These are phyloP conservation scores for Hirtodrosophila trivittata DNA, from an alignment of 2,888 invertebrate species.

Conservation along the genomic window DNA sequence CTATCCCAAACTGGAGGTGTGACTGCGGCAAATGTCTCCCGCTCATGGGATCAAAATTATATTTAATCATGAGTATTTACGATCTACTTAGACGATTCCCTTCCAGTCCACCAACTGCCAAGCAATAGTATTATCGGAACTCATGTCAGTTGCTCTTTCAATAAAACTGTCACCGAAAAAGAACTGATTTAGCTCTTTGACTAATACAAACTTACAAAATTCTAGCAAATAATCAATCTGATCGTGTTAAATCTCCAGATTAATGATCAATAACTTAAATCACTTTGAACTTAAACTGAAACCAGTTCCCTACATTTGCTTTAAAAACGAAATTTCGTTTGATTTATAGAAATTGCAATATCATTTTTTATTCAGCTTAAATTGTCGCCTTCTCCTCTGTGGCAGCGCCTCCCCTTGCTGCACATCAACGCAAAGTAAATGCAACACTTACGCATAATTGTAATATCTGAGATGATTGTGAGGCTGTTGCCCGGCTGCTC, in stretches of 20 bases:
- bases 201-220: too few species aligned
- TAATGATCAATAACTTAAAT: too few species aligned
- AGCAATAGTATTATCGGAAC: too few species aligned
- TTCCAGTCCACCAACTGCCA: too few species aligned
- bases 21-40: slow-evolving; percentile 16
- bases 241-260: too few species aligned
- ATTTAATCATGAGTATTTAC: slow-evolving; percentile 33
- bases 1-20: slow-evolving; percentile 1
- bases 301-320: too few species aligned
- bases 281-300: slow-evolving; percentile 7
- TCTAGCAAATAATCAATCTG: too few species aligned
- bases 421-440: slow-evolving; percentile 11
- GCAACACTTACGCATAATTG: slow-evolving; percentile 20
- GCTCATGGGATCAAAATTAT: slow-evolving; percentile 22
- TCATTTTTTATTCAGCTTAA: slow-evolving; percentile 2
- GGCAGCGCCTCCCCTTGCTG: slow-evolving; percentile 10
- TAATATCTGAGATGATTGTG: slow-evolving; percentile 19
- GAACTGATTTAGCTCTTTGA: too few species aligned
- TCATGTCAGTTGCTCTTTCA: too few species aligned
- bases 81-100: slow-evolving; percentile 37
- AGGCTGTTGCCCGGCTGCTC: slow-evolving; percentile 14
- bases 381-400: slow-evolving; percentile 12
- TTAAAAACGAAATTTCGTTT: too few species aligned
- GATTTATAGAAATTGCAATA: too few species aligned
- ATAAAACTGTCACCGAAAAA: too few species aligned